A percentile compares a stretch with the other conserved stretches of the same genome.
Conservation (phyloP, 2,888 invertebrate species). For the Drosophila barbarae region DNA sequence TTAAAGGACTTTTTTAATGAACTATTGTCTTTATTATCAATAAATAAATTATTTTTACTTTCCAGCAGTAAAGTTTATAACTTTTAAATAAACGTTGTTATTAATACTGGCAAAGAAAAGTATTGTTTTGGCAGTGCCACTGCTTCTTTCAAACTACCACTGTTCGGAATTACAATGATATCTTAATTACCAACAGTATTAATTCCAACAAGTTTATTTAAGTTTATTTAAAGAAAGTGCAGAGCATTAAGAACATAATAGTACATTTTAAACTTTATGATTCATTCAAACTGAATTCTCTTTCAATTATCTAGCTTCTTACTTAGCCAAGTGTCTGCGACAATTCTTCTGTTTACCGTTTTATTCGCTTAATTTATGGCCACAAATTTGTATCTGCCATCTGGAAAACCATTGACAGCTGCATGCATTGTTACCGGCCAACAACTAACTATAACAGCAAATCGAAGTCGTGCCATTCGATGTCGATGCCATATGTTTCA, state of each 20-base stretch:
- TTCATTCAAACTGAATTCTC: conserved; percentile 3
- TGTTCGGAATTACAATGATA: too few species aligned
- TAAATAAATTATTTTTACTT: too few species aligned
- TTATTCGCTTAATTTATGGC: conserved; percentile 65
- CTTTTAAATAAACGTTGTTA: too few species aligned
- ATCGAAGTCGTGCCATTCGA: conserved; percentile 50
- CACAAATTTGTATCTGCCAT: conserved; percentile 64
- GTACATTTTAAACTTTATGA: not conserved
- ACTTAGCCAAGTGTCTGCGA: conserved; percentile 24
- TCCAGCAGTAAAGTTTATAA: too few species aligned
- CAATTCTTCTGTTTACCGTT: conserved; percentile 49
- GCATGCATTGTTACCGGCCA: conserved; percentile 37
- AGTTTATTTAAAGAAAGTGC: not conserved
- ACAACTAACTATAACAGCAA: conserved; percentile 23
- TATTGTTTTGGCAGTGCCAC: too few species aligned
- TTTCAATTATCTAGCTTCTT: conserved; percentile 14
- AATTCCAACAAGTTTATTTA: too few species aligned
- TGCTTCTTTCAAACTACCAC: too few species aligned
- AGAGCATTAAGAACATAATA: not conserved
- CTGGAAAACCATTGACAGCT: conserved; percentile 43
- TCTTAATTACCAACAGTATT: too few species aligned
- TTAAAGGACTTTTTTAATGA: too few species aligned
- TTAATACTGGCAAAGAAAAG: too few species aligned
- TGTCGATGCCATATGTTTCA: conserved; percentile 16
- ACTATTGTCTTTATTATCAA: too few species aligned